Evolutionary conservation across 2,113 vertebrate genomes (phyloP).

Genomic region (Grammomys dolichurus): DNA sequence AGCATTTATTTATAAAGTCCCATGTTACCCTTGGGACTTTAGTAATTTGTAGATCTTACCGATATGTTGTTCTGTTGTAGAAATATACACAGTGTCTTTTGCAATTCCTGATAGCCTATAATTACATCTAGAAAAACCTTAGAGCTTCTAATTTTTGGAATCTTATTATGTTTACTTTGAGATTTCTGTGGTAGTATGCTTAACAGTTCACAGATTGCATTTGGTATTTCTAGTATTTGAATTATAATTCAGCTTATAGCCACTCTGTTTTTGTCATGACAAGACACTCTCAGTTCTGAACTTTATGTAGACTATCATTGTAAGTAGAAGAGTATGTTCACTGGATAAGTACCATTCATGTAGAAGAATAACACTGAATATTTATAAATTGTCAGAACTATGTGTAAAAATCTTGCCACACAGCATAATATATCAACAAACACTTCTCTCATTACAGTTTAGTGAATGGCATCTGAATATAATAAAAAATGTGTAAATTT

Average conservation of each 20-base stretch:
- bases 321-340: constrained; percentile 29
- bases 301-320: neutral
- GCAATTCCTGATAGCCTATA: constrained; percentile 21
- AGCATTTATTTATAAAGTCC: neutral
- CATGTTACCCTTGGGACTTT: neutral
- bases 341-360: constrained; percentile 5
- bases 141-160: constrained; percentile 39
- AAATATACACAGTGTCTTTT: neutral
- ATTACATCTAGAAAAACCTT: neutral
- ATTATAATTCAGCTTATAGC: neutral
- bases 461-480: neutral
- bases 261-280: neutral
- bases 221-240: neutral
- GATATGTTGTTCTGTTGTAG: neutral
- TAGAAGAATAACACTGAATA: constrained; percentile 34
- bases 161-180: neutral
- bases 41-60: neutral
- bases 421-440: neutral
- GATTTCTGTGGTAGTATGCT: neutral
- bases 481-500: neutral
- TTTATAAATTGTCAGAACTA: neutral
- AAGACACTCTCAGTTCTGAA: constrained; percentile 44
- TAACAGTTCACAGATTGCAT: neutral
- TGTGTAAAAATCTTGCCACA: neutral
- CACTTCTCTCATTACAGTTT: neutral